These are phyloP conservation scores for Struthidea cinerea DNA, from an alignment of 2,113 vertebrate genomes.

Conservation along the genomic window DNA sequence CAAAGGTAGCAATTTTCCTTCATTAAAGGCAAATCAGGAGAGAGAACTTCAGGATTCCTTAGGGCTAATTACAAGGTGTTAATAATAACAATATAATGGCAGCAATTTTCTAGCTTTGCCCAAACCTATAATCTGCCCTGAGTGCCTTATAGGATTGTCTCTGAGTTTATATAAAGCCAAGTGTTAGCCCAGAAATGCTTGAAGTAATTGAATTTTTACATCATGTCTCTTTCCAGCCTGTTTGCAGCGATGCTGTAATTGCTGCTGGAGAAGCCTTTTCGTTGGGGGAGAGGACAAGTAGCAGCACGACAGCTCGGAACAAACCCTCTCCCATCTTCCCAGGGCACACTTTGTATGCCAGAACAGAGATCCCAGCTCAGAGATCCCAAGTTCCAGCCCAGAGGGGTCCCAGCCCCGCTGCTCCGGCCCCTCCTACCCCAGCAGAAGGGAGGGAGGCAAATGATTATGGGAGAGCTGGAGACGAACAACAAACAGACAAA, in stretches of 20 bases:
- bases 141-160: conserved; percentile 85
- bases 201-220: conserved; percentile 79
- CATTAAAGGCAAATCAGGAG: conserved; percentile 96
- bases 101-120: conserved; percentile 92
- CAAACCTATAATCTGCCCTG: conserved; percentile 87
- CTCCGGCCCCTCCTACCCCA: conserved; percentile 36
- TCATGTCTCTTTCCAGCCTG: conserved; percentile 75
- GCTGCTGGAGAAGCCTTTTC: conserved; percentile 47
- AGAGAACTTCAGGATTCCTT: conserved; percentile 95
- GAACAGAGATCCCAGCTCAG: conserved; percentile 13
- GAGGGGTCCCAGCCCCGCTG: not conserved
- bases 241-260: conserved; percentile 73
- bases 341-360: not conserved
- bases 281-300: conserved; percentile 58
- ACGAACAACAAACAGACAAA: conserved; percentile 63
- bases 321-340: conserved; percentile 39
- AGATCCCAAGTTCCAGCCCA: not conserved
- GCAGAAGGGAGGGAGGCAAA: conserved; percentile 11
- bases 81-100: conserved; percentile 99
- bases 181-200: conserved; percentile 77
- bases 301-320: conserved; percentile 52
- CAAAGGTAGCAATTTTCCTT: conserved; percentile 97
- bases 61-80: conserved; percentile 99
- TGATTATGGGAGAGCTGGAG: conserved; percentile 26
- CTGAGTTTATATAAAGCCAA: conserved; percentile 80